Evolutionary conservation across 2,797 vertebrate genomes (phyloP).

Genomic region (Eospalax fontanierii): DNA sequence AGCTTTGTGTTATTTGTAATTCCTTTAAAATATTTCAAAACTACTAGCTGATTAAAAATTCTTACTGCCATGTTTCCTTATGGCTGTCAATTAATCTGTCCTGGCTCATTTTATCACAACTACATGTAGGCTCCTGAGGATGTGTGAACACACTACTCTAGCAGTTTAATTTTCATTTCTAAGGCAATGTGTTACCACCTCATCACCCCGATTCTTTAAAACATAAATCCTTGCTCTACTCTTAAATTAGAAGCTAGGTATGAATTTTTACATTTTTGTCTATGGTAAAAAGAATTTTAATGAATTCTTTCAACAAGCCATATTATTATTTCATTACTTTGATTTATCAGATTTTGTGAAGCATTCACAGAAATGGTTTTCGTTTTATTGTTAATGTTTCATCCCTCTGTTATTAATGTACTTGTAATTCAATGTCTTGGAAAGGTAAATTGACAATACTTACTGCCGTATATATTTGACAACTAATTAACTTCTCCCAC

Average conservation of each 20-base stretch:
- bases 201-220: conserved; percentile 80
- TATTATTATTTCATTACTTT: conserved; percentile 86
- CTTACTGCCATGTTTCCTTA: conserved; percentile 27
- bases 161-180: conserved; percentile 74
- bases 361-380: conserved; percentile 71
- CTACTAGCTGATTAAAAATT: background rate
- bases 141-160: conserved; percentile 10
- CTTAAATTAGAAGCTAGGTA: conserved; percentile 78
- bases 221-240: conserved; percentile 61
- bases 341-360: conserved; percentile 86
- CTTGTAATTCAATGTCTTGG: conserved; percentile 17
- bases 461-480: background rate
- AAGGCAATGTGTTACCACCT: conserved; percentile 68
- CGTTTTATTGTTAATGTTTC: background rate
- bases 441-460: conserved; percentile 72
- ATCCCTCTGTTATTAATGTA: background rate
- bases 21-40: conserved; percentile 64
- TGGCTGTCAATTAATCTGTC: background rate
- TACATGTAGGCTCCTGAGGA: conserved; percentile 5
- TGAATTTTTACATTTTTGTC: conserved; percentile 82
- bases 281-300: conserved; percentile 81
- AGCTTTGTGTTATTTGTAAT: background rate
- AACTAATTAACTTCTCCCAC: conserved; percentile 36
- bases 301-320: conserved; percentile 81
- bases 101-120: conserved; percentile 41